Evolutionary conservation across 1,140 invertebrate genomes (phyloP).

Genomic region (Matsumurasca onukii): DNA sequence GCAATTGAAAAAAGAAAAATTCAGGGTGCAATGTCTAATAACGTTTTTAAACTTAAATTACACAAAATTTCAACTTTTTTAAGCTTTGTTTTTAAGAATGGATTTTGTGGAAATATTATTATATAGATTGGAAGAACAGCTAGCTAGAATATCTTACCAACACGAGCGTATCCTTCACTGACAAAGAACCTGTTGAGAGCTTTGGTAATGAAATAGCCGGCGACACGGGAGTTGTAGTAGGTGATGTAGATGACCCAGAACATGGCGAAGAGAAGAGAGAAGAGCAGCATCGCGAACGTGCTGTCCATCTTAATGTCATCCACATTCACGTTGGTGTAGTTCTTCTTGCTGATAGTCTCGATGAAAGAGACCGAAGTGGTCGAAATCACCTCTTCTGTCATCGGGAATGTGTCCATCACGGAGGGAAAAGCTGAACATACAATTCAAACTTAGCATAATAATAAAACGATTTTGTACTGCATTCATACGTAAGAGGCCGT

Average conservation of each 20-base stretch:
- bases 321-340: conserved; percentile 52
- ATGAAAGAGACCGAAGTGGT: conserved; percentile 15
- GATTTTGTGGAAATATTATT: no score
- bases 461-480: no score
- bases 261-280: conserved; percentile 77
- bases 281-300: conserved; percentile 78
- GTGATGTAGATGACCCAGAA: conserved; percentile 92
- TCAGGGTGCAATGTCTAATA: no score
- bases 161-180: conserved; percentile 82
- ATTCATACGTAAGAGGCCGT: no score
- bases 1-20: no score
- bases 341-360: conserved; percentile 34
- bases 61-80: no score
- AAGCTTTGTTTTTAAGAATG: no score
- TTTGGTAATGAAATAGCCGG: conserved; percentile 87
- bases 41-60: no score
- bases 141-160: conserved; percentile 72
- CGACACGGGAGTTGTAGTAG: conserved; percentile 92
- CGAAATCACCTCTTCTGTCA: neutral
- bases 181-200: conserved; percentile 86
- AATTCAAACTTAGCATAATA: no score
- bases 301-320: conserved; percentile 78
- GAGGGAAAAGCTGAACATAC: neutral
- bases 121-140: no score
- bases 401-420: neutral